Percentiles rank a stretch among this genome's conserved stretches.
Conservation (phyloP, 2,888 invertebrate species). For the Trichogramma evanescens region DNA sequence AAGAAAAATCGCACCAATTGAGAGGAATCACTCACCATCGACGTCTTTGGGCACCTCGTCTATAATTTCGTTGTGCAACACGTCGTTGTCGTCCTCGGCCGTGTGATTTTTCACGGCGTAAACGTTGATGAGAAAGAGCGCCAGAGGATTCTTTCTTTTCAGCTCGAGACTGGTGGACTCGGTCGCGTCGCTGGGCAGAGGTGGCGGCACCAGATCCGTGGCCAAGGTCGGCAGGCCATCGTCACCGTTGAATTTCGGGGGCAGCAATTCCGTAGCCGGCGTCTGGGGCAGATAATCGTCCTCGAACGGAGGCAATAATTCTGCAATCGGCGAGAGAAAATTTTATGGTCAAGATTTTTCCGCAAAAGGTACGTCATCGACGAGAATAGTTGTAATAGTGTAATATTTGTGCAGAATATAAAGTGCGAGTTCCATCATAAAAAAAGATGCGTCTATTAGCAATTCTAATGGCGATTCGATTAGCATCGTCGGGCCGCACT, state of each 20-base stretch:
- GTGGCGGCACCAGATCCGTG: constrained; percentile 35
- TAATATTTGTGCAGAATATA: too few species aligned
- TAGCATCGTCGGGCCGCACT: too few species aligned
- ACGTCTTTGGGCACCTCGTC: constrained; percentile 29
- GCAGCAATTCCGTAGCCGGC: constrained; percentile 7
- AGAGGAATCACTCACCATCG: constrained; percentile 26
- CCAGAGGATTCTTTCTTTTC: constrained; percentile 11
- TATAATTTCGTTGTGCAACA: constrained; percentile 31
- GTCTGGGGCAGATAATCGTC: constrained; percentile 4
- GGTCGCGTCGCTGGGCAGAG: constrained; percentile 22
- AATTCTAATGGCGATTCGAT: too few species aligned
- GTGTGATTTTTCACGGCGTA: constrained; percentile 37
- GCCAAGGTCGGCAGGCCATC: constrained; percentile 27
- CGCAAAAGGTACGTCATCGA: too few species aligned
- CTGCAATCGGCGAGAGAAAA: neutral
- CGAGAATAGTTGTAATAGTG: too few species aligned
- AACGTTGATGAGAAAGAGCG: constrained; percentile 38
- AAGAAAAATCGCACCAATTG: neutral
- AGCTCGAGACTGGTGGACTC: neutral
- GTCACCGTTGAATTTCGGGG: neutral
- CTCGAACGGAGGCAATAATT: neutral
- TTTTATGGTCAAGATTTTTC: too few species aligned
- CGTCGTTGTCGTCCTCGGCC: constrained; percentile 31
- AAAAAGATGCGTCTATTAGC: too few species aligned
- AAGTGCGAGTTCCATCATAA: too few species aligned